phyloP scores from a whole-genome alignment of 2,888 invertebrate genomes.

The Ommatoiulus sabulosus region DNA sequence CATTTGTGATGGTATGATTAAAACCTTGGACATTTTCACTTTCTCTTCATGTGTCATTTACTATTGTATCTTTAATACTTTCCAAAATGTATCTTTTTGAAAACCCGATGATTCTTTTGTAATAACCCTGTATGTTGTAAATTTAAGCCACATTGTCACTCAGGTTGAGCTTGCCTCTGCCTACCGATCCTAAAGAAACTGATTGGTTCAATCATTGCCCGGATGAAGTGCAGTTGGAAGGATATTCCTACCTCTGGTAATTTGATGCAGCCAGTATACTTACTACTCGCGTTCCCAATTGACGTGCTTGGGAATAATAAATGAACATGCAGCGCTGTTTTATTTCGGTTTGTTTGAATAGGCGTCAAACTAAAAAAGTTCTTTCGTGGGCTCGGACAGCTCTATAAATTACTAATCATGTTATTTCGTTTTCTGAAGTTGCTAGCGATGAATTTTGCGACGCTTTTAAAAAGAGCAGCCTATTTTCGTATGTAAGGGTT shows the following conservation, averaged over 20 bases:
- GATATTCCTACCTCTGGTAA: not conserved
- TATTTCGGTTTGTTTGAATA: slow-evolving; percentile 22
- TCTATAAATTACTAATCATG: slow-evolving; percentile 13
- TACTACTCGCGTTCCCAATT: not conserved
- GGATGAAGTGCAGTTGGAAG: not conserved
- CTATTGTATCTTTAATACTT: no score
- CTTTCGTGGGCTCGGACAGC: not conserved
- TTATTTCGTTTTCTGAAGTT: slow-evolving; percentile 21
- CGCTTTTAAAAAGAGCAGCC: not conserved
- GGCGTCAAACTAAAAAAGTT: not conserved
- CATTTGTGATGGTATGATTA: no score
- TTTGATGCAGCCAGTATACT: not conserved
- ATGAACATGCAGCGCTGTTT: not conserved
- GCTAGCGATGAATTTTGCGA: not conserved
- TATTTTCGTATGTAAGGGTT: not conserved
- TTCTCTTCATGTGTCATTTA: no score
- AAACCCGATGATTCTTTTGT: no score
- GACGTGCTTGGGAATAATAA: slow-evolving; percentile 7
- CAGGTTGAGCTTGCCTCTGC: not conserved
- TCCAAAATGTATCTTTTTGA: no score
- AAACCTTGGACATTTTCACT: no score
- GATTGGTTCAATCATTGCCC: not conserved
- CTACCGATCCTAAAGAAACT: not conserved
- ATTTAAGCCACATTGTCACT: not conserved
- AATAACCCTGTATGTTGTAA: not conserved